Base-by-base conservation (phyloP, 2,888 invertebrate genomes). In the Pandemis corylana region DNA sequence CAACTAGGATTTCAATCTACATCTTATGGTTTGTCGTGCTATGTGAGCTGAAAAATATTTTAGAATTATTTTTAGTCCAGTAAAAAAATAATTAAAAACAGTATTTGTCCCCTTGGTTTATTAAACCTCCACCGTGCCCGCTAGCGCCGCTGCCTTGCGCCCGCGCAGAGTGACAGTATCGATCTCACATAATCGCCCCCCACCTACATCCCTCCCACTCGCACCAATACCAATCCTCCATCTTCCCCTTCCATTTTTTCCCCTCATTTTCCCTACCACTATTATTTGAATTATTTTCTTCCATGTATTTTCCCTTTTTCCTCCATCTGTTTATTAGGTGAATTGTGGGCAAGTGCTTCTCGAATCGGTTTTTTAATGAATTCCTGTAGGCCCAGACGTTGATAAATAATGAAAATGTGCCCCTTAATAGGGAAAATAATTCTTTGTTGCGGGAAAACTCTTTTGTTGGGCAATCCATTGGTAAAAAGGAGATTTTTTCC, bases 171-270 rank as follows among this genome's bases (percentile, higher is more conserved):
- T 91, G 93, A 92, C 92, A 92, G 89, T 94, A 94, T 94, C 92
- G 93, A 94, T 91, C 92, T 87, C 87, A 87, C 85, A 90, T 92
- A 92, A 92, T 91, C 92, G 90, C 87, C 86, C 90, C 91, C 92
- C 86, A 87, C 91, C 92, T 89, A 84, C 88, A 84, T 77, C 83
- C 84, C 72, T 71, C 81, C 83, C 89, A 87, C 88, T 87, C 93
- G 92, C 93, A 90, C 90, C 93, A 92, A 93, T 93, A 92, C 89
- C 94, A 92, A 94, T 94, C 92, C 93, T 90, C 89, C 88, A 90
- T 90, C 90, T 89, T 90, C 90, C 92, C 92, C 92, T 94, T 94
- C 93, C 94, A 92, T 92, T 92, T 93, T 92, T 91, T 90, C 87
- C 90, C 89, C 89, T 89, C 88, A 90, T 85, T 91, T 92, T 90